Percentiles rank a stretch among this genome's conserved stretches.
These are phyloP conservation scores for Oryctolagus cuniculus DNA, from an alignment of 2,113 vertebrate species.

Conservation along the genomic window mOryCun1.1 NC_091443.1:66165001-66165500, in stretches of 20 bases:
- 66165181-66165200: background rate
- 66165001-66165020: background rate
- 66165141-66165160: background rate
- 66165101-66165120: background rate
- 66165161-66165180: background rate
- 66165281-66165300: background rate
- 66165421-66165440: background rate
- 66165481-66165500: background rate
- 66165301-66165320: background rate
- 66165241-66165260: background rate
- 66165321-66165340: background rate
- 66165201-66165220: background rate
- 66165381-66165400: background rate
- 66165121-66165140: background rate
- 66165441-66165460: background rate
- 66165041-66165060: conserved; percentile 40
- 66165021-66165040: background rate
- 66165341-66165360: background rate
- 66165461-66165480: background rate
- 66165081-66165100: background rate
- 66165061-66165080: background rate
- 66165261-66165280: background rate
- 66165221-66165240: background rate
- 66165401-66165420: background rate
- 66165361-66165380: background rate